Percentiles rank a stretch among this genome's conserved stretches.
These are phyloP conservation scores for Enteromius radiatus DNA, from an alignment of 2,797 vertebrate genomes.

Conservation along the genomic window DNA sequence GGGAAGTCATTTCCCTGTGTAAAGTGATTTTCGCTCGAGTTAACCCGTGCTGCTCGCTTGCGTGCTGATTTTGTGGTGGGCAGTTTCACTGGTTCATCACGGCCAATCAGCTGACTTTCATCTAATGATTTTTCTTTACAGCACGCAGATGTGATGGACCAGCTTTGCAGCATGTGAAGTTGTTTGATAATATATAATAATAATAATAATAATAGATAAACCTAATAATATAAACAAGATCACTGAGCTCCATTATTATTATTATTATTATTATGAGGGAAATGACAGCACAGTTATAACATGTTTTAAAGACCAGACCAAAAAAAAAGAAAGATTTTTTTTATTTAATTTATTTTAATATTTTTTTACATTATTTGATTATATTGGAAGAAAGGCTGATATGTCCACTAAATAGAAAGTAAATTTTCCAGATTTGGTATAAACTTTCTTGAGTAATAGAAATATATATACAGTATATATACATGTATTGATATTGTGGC, in stretches of 20 bases:
- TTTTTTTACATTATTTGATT: too few relatives aligned
- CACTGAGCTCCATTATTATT: too few relatives aligned
- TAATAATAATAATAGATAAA: neutral
- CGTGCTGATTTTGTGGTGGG: neutral
- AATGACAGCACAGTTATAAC: too few relatives aligned
- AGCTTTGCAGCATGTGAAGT: neutral
- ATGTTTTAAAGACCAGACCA: too few relatives aligned
- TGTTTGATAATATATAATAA: too few relatives aligned
- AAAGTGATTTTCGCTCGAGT: constrained; percentile 12
- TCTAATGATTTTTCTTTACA: constrained; percentile 15
- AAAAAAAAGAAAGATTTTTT: too few relatives aligned
- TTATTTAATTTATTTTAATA: too few relatives aligned
- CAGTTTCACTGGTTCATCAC: constrained; percentile 1
- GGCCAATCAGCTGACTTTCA: neutral
- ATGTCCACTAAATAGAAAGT: too few relatives aligned
- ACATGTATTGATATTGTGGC: neutral
- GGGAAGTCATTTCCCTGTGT: constrained; percentile 17
- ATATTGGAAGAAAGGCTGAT: too few relatives aligned
- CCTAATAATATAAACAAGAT: too few relatives aligned
- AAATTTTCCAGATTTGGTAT: too few relatives aligned
- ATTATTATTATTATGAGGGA: too few relatives aligned
- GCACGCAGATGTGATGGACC: neutral
- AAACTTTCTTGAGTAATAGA: neutral
- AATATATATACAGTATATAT: neutral
- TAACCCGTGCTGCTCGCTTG: neutral